Evolutionary conservation across 2,797 vertebrate genomes (phyloP).

Genomic region (Poeciliopsis gracilis): DNA sequence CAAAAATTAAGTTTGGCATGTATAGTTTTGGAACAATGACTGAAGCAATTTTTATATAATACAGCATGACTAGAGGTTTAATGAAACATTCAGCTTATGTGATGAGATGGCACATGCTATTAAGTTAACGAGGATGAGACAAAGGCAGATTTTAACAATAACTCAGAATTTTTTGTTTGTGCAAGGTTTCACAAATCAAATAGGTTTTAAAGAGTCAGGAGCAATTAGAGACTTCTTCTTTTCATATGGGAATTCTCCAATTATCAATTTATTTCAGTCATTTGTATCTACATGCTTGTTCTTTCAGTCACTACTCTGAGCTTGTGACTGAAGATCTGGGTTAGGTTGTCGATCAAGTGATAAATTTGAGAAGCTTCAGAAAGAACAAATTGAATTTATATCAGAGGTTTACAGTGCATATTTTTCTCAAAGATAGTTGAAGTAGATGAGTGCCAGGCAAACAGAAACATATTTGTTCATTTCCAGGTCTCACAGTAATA

Average conservation of each 20-base stretch:
- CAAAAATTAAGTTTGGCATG: slow-evolving; percentile 58
- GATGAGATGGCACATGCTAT: neutral
- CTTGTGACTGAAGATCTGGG: neutral
- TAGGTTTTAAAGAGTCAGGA: neutral
- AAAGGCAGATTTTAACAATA: neutral
- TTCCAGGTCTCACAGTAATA: neutral
- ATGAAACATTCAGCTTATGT: neutral
- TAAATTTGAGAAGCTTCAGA: neutral
- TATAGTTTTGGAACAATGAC: slow-evolving; percentile 39
- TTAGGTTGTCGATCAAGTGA: neutral
- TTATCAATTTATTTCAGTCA: neutral
- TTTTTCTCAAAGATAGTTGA: neutral
- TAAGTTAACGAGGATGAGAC: neutral
- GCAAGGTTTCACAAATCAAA: neutral
- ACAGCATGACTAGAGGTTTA: neutral
- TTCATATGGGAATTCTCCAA: neutral
- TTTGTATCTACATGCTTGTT: neutral
- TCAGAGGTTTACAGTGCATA: neutral
- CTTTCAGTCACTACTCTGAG: neutral
- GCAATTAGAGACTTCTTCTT: neutral
- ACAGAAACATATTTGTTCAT: neutral
- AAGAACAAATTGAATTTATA: neutral
- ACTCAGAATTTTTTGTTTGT: neutral
- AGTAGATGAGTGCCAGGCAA: neutral
- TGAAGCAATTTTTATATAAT: neutral